Evolutionary conservation across 2,113 vertebrate genomes (phyloP), one percentile per base, ranked within the genome.

Genomic region (Anthoscopus minutus): DNA sequence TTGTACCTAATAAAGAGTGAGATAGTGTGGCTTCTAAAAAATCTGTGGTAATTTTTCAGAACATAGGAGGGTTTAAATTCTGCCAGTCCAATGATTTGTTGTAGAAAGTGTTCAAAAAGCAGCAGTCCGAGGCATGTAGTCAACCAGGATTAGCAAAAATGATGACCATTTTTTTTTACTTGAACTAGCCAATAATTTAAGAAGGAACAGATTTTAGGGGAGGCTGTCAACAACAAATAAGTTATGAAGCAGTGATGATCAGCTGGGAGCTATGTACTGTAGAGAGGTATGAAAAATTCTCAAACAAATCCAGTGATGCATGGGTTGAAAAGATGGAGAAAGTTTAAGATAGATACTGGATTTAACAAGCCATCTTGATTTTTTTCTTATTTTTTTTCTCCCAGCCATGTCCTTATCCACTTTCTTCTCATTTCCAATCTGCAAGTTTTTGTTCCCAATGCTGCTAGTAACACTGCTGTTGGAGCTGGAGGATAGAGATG

Each of bases 121-220:
- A 73, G 4, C 64, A 50, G 50, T 70, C 10, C 60, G 23, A 50
- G 16, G n/a, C 38, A 62, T 86, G 13, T 37, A 76, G 38, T 64
- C 20, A 22, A 67, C 21, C 7, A 15, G 7, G 82, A n/a, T 45
- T 78, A 70, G 54, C n/a, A 73, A 80, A 82, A 83, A 15, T 4
- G 0, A 30, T 28, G 1, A 42, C 3, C 6, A n/a, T n/a, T n/a
- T 31, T 33, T 66, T 30, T 9, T 40, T 18, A 35, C 8, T 72
- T 40, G 21, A 93, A 24, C 21, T 28, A 54, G 8, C 2, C 35
- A 93, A 27, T 51, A 81, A n/a, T 82, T 51, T 80, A 62, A 81
- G 44, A 86, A 23, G 21, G 69, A 92, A 35, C 12, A n/a, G 10
- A 22, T 94, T 84, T 83, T 66, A 69, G 15, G 28, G 45, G 30